These are phyloP conservation scores for Ceratoteleas bidentatus DNA, from an alignment of 1,140 invertebrate species.

Conservation along the genomic window DNA sequence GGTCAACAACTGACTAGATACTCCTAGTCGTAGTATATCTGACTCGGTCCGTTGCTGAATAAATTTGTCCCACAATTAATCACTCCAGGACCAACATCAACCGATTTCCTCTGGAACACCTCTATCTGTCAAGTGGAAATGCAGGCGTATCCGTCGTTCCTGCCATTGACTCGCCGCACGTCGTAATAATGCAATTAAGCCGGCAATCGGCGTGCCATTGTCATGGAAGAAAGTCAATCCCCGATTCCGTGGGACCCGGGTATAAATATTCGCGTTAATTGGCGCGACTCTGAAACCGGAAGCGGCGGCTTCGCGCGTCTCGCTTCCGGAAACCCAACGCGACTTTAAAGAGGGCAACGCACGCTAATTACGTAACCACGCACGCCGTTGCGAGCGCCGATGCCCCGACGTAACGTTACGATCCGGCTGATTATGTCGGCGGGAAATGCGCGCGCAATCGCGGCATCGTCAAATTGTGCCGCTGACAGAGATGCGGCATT, in stretches of 20 bases:
- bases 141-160: slow-evolving; percentile 7
- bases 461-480: slow-evolving; percentile 30
- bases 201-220: slow-evolving; percentile 14
- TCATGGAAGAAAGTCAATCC: slow-evolving; percentile 39
- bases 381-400: slow-evolving; percentile 24
- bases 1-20: no score
- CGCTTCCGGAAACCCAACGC: slow-evolving; percentile 31
- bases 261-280: slow-evolving; percentile 39
- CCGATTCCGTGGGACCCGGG: slow-evolving; percentile 32
- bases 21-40: no score
- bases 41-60: no score
- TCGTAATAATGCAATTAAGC: slow-evolving; percentile 42
- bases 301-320: slow-evolving; percentile 1
- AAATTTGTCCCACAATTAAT: no score
- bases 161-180: slow-evolving; percentile 27
- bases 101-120: slow-evolving; percentile 6
- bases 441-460: slow-evolving; percentile 31
- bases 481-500: slow-evolving; percentile 24
- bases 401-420: slow-evolving; percentile 25
- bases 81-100: not conserved
- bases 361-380: slow-evolving; percentile 45
- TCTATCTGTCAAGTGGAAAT: slow-evolving; percentile 17
- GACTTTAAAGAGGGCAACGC: slow-evolving; percentile 47
- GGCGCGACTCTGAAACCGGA: slow-evolving; percentile 23
- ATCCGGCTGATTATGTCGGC: slow-evolving; percentile 28